Percentiles rank a stretch among this genome's conserved stretches.
These are phyloP conservation scores for Coracias cyanogaster DNA, from an alignment of 2,797 vertebrate species.

Conservation along the genomic window DNA sequence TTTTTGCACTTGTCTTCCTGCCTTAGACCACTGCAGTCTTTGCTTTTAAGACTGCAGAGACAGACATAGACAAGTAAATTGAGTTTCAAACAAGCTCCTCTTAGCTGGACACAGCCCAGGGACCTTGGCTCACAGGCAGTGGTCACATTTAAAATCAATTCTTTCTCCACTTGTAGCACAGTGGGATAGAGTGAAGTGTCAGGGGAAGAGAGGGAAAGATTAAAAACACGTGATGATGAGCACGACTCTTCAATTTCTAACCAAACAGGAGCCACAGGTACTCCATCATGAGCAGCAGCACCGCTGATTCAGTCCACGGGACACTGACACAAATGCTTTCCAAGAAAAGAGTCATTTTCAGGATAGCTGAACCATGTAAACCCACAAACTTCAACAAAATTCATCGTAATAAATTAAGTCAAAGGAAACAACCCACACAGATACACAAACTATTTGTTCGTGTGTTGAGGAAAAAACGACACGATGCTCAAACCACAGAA, in stretches of 20 bases:
- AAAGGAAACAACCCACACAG: background rate
- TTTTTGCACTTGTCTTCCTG: background rate
- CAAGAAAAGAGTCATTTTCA: background rate
- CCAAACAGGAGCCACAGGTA: background rate
- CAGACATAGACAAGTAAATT: background rate
- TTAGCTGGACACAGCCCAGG: background rate
- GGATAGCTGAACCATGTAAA: background rate
- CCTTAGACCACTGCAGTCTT: background rate
- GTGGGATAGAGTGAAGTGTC: fast-evolving
- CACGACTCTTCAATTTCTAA: constrained; percentile 19
- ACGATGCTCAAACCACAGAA: background rate
- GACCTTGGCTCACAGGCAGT: background rate
- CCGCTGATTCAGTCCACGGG: constrained; percentile 4
- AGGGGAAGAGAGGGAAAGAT: constrained; percentile 35
- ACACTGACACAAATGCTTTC: background rate
- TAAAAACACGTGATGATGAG: background rate
- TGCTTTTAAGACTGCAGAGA: background rate
- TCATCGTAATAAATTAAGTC: background rate
- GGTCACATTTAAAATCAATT: constrained; percentile 16
- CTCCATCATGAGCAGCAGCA: background rate
- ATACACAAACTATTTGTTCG: background rate
- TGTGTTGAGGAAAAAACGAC: fast-evolving
- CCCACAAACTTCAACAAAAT: background rate
- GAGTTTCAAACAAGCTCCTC: background rate
- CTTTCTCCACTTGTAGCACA: background rate